Base-by-base conservation (phyloP, 2,797 vertebrate genomes). In the Acestrorhynchus altus region DNA sequence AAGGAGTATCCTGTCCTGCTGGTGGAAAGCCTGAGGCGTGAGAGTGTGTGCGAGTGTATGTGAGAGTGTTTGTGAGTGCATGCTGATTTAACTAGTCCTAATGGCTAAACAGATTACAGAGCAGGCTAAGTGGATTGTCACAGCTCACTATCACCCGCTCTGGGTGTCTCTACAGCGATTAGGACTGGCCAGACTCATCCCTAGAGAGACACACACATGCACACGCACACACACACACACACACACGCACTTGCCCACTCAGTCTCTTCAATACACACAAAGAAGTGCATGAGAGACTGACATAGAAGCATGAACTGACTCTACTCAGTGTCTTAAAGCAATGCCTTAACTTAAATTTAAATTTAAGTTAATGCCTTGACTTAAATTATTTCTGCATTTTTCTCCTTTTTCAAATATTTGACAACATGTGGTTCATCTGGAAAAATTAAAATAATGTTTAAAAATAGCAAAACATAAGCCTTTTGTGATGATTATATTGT, bases 81-180 rank as follows among this genome's bases (percentile, higher is more conserved):
- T 86, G 84, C 91, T 93, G 92, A 92, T 94, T 90, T 88, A 93
- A 95, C 96, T 95, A 92, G 94, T 95, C 93, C 94, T 95, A 96
- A 91, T 95, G 94, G 94, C 94, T 97, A 97, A 98, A 97, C 95
- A 98, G 97, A 98, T 99, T 98, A 98, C 96, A 98, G 96, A 94
- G 94, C 93, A 89, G 92, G 90, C 94, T 98, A 98, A 99, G 93
- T 95, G 96, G 98, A 99, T 99, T 99, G 96, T 95, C 96, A 97
- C 96, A 98, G 97, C 93, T 95, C 95, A 86, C 84, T 93, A 96
- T 95, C 95, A 86, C 92, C 94, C 92, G 31, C 89, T 94, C 91
- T 86, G 93, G 94, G 95, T 96, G 96, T 94, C 94, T 96, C 93
- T 92, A 90, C 89, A 91, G 93, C 90, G 95, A 98, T 97, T 96